Percentiles rank a stretch among this genome's conserved stretches.
Conservation (phyloP, 2,113 vertebrate genomes). For the Sapayoa aenigma region DNA sequence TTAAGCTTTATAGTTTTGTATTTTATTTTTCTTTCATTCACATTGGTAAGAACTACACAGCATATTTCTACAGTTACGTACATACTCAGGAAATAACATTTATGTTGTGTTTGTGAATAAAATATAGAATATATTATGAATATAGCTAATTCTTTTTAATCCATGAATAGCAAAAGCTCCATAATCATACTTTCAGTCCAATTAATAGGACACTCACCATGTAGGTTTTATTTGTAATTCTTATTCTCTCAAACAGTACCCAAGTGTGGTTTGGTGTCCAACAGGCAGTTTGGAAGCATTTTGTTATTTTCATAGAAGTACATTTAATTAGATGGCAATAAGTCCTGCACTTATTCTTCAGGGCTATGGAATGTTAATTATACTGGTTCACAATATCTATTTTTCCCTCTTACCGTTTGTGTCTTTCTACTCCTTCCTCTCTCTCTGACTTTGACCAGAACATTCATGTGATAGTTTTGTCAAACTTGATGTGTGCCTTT, state of each 20-base stretch:
- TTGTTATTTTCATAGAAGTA: background rate
- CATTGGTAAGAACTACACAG: background rate
- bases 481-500: background rate
- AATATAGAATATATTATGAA: background rate
- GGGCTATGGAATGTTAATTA: background rate
- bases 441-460: background rate
- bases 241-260: background rate
- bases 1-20: background rate
- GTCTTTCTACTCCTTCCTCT: background rate
- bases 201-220: background rate
- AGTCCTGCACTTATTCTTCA: background rate
- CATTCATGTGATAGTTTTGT: background rate
- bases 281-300: background rate
- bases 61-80: background rate
- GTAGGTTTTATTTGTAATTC: background rate
- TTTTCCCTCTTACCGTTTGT: background rate
- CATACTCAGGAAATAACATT: background rate
- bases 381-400: background rate
- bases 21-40: background rate
- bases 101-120: background rate
- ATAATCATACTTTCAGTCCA: background rate
- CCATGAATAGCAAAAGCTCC: background rate
- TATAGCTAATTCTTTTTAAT: background rate
- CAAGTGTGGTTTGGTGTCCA: background rate
- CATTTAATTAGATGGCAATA: background rate